A percentile compares a stretch with the other conserved stretches of the same genome.
These are phyloP conservation scores for Gnatocerus cornutus DNA, from an alignment of 2,888 invertebrate genomes.

Conservation along the genomic window DNA sequence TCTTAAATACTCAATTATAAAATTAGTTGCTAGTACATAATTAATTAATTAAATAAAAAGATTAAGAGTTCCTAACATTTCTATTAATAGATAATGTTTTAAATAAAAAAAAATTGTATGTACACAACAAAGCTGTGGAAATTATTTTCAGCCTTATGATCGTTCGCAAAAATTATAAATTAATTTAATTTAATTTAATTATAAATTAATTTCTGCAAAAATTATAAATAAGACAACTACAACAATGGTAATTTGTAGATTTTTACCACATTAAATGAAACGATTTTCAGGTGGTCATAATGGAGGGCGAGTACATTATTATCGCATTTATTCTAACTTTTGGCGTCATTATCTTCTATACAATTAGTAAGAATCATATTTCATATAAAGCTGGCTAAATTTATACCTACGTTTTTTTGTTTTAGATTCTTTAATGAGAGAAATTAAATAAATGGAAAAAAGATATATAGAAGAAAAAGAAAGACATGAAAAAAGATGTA, in stretches of 20 bases:
- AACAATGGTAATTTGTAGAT: constrained; percentile 44
- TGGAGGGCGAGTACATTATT: constrained; percentile 10
- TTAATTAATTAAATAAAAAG: constrained; percentile 28
- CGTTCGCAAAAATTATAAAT: constrained; percentile 37
- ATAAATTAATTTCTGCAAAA: too few relatives aligned
- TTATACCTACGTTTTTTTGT: constrained; percentile 20
- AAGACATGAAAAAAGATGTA: too few relatives aligned
- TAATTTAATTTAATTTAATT: too few relatives aligned
- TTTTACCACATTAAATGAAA: constrained; percentile 40
- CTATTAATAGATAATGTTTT: constrained; percentile 25
- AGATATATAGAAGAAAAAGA: too few relatives aligned
- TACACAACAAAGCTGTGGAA: constrained; percentile 41
- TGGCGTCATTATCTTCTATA: constrained; percentile 8
- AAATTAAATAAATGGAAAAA: too few relatives aligned
- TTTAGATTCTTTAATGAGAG: constrained; percentile 3
- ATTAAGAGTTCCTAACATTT: constrained; percentile 24
- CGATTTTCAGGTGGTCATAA: constrained; percentile 25
- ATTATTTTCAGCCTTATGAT: constrained; percentile 43
- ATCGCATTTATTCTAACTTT: background rate
- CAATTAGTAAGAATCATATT: constrained; percentile 11
- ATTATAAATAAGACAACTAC: constrained; percentile 38
- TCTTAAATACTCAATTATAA: constrained; percentile 15
- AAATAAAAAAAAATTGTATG: constrained; percentile 17
- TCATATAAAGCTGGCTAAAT: constrained; percentile 15
- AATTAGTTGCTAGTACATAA: constrained; percentile 13